Base-by-base conservation (phyloP, 2,797 vertebrate genomes). In the Thalassophryne amazonica region DNA sequence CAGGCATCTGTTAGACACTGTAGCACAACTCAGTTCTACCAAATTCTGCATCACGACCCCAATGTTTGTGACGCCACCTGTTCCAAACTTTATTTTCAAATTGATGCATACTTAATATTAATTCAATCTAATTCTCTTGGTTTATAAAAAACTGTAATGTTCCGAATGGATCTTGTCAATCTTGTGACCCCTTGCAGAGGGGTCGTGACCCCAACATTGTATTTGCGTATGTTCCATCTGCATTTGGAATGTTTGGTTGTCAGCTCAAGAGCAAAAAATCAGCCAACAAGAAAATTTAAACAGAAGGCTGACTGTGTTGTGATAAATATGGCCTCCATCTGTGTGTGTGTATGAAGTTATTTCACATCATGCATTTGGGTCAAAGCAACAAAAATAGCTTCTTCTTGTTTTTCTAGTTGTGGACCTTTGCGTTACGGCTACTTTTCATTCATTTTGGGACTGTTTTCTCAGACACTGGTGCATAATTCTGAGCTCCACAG, bases 401-500 rank as follows among this genome's bases (percentile, higher is more conserved):
- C 30, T 36, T 38, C 40, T 41, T 61, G 40, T 41, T 35, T 57
- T 47, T 41, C 34, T 33, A 51, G 35, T 43, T 69, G 37, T 30
- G 20, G 38, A 51, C 18, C 27, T 18, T 1, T 66, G 65, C 33
- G 45, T 58, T 69, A 40, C 55, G 41, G 13, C 33, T 55, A 52
- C 36, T 24, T 60, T 63, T 59, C 21, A 29, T 63, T 61, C 40
- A 79, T 80, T 79, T 69, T 71, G 27, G 15, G 50, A 6, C 55
- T 60, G 63, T 69, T 76, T 76, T 69, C 70, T 79, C 49, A 78
- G 69, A 78, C 63, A 72, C 55, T 51, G 32, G 40, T 35, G 40
- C 18, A 20, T 60, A 52, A 51, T 43, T 61, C 69, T 55, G 35
- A 48, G 34, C 46, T 41, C 64, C 56, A 66, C 57, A 68, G 76